Evolutionary conservation across 2,797 vertebrate species (phyloP).

Genomic region (Melopsittacus undulatus): DNA sequence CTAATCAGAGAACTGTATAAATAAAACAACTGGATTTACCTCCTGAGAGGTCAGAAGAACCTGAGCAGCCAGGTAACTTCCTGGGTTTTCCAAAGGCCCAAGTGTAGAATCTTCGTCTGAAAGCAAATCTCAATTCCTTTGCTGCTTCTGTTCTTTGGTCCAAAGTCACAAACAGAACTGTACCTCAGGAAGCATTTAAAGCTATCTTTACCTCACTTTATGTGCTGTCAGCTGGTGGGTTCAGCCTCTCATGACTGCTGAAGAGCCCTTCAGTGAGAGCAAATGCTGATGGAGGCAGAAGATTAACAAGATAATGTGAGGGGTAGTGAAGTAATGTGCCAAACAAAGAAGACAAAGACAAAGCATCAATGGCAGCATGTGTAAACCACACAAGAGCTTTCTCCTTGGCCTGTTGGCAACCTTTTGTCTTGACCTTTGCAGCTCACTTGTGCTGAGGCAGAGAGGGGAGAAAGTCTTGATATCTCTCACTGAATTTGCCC

Average conservation of each 20-base stretch:
- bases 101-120: background rate
- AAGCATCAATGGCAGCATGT: background rate
- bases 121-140: background rate
- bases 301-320: background rate
- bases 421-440: background rate
- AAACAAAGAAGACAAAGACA: background rate
- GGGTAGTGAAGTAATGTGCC: background rate
- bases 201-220: accelerated
- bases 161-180: background rate
- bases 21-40: background rate
- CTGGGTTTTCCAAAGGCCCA: background rate
- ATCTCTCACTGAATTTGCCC: background rate
- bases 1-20: background rate
- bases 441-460: accelerated
- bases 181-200: background rate
- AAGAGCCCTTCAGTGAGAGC: background rate
- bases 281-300: background rate
- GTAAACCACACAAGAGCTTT: background rate
- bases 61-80: background rate
- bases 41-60: background rate
- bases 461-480: background rate
- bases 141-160: background rate
- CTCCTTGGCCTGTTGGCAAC: background rate
- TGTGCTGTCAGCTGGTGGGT: background rate
- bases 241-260: background rate